A percentile compares a stretch with the other conserved stretches of the same genome.
Conservation (phyloP, 2,113 vertebrate genomes). For the Phyllostomus hastatus region DNA sequence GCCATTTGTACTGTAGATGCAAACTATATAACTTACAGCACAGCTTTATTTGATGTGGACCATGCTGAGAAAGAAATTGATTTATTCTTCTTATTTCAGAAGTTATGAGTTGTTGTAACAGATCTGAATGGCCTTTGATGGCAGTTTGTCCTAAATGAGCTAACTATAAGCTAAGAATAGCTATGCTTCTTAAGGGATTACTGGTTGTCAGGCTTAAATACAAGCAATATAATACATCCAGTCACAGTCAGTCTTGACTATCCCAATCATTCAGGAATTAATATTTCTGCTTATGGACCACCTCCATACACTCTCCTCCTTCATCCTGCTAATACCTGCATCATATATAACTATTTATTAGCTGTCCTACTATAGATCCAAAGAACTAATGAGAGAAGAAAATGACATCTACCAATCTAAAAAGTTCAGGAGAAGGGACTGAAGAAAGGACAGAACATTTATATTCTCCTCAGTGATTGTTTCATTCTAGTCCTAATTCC, state of each 20-base stretch:
- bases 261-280: not conserved
- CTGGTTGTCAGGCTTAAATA: not conserved
- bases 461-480: not conserved
- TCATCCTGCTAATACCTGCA: not conserved
- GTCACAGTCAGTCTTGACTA: not conserved
- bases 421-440: not conserved
- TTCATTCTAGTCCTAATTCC: not conserved
- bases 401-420: not conserved
- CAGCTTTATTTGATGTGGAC: not conserved
- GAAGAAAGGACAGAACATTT: not conserved
- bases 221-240: not conserved
- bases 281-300: not conserved
- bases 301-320: not conserved
- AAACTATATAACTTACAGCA: not conserved
- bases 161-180: not conserved
- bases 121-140: not conserved
- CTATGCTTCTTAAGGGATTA: not conserved
- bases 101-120: not conserved
- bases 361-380: not conserved
- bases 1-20: not conserved
- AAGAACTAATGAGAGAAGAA: not conserved
- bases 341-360: not conserved
- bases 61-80: not conserved
- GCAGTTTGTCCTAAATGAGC: not conserved
- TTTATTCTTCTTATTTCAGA: not conserved